These are phyloP conservation scores for Alethe castanea DNA, from an alignment of 2,113 vertebrate species.

Conservation along the genomic window DNA sequence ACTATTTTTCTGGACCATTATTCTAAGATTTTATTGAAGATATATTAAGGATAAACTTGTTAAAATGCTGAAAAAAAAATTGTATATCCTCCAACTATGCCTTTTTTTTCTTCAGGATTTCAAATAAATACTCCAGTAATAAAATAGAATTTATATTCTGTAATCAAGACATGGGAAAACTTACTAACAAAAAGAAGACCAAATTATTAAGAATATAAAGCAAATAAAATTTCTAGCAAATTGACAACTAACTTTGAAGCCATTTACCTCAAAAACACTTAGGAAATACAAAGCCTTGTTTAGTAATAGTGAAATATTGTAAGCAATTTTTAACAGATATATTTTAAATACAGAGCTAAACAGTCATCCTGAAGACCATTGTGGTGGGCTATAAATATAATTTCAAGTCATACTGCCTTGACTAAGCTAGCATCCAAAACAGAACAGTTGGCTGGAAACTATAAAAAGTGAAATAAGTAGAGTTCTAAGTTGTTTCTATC, in stretches of 20 bases:
- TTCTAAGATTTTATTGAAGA: neutral
- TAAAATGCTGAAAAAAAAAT: neutral
- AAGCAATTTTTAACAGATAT: neutral
- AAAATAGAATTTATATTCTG: neutral
- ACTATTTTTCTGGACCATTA: neutral
- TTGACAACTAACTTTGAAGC: neutral
- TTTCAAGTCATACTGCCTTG: neutral
- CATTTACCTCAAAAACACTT: neutral
- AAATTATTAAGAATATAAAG: neutral
- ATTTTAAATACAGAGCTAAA: neutral
- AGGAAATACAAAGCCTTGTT: neutral
- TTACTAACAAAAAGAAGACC: neutral
- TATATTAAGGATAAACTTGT: neutral
- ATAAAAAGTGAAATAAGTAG: neutral
- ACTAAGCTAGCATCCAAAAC: neutral
- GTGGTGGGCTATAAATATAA: neutral
- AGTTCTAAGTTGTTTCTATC: neutral
- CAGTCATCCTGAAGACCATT: neutral
- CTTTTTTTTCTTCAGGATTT: neutral
- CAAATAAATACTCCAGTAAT: neutral
- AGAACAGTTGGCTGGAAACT: neutral
- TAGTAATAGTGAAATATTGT: neutral
- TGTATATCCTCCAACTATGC: neutral
- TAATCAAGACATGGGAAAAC: neutral
- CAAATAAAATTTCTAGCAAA: neutral